Base-by-base conservation (phyloP, 2,888 invertebrate species). In the Xanthostigma xanthostigma region DNA sequence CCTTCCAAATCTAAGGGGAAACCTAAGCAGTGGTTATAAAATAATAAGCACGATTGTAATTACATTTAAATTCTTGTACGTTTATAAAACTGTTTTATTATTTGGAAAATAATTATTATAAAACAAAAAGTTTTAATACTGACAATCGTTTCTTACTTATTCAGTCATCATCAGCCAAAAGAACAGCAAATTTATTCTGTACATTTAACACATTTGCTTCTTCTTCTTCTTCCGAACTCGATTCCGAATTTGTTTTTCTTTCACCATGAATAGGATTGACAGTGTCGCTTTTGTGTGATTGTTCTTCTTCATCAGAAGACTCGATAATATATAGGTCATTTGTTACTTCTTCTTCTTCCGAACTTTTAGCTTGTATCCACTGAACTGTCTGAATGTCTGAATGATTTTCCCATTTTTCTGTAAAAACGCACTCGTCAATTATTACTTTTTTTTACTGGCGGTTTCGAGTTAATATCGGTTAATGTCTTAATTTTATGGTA, bases 361-460 rank as follows among this genome's bases (percentile, higher is more conserved):
- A 60, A 0, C 68, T 68, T 36, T 70, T 61, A 0, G 82, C 81
- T 65, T 84, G 82, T 46, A 84, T 79, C 78, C 79, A 79, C 53
- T 71, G 71, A 0, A 86, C 72, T 55, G 72, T 74, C 54, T 75
- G 74, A 0, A 82, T 63, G 51, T 82, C 80, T 0, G 75, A 70
- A 61, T 81, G 78, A 0, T 55, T 64, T 54, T 73, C 71, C 74
- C 78, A 83, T 54, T 68, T 67, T 44, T 72, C 84, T 84, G 66
- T 11, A 56, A 62, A 51, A 43, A 36, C 44, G 35, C 8, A 48
- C 49, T n/a, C 27, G 14, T 11, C 4, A 27, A 27, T 27, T 27
- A 27, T 1, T 27, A 27, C 3, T 27, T 6, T 6, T 6, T 1
- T 27, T 53, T 13, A 12, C 33, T 10, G 39, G 37, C 11, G 14